Base-by-base conservation (phyloP, 2,113 vertebrate genomes). In the Xiphorhynchus elegans region DNA sequence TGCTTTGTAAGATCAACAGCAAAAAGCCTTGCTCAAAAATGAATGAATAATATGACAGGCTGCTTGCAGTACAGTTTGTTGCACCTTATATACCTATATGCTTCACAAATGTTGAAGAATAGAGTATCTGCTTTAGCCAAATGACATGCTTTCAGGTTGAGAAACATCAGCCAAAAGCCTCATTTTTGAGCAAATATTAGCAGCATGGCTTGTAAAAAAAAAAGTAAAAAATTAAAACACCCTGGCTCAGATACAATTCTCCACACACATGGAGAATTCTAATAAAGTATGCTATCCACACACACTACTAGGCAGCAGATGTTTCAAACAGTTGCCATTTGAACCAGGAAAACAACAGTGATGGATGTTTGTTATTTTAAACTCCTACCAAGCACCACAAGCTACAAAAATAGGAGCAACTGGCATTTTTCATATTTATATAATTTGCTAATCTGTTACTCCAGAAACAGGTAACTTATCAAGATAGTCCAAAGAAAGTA, bases 371-470 rank as follows among this genome's bases (percentile, higher is more conserved):
- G 73, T 82, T 94, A 83, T 86, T 66, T 94, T 63, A 37, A 66
- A 67, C 59, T 81, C 88, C 94, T 89, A 77, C 29, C 70, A 83
- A 80, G 78, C 84, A 95, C 37, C 16, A 35, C 16, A 49, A 87
- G 62, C 19, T 66, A 58, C 50, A 64, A 62, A 93, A 88, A 84
- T 83, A 81, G 26, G 29, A 83, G 17, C 25, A 69, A 62, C 2
- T 39, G 62, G 18, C n/a, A 73, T 68, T 95, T 96, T 97, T 95
- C 59, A 72, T 85, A 92, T 87, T 93, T 87, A 92, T 46, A 42
- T 26, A 89, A 60, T 84, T 94, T 72, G 55, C 75, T 88, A 83
- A 95, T 91, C 90, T 77, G 39, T 89, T 87, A 60, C 46, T 93
- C 56, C 82, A 89, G 59, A 90, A 89, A 90, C 35, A 77, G 55